These are phyloP conservation scores for Grantiella picta DNA, from an alignment of 2,113 vertebrate genomes.

Conservation along the genomic window DNA sequence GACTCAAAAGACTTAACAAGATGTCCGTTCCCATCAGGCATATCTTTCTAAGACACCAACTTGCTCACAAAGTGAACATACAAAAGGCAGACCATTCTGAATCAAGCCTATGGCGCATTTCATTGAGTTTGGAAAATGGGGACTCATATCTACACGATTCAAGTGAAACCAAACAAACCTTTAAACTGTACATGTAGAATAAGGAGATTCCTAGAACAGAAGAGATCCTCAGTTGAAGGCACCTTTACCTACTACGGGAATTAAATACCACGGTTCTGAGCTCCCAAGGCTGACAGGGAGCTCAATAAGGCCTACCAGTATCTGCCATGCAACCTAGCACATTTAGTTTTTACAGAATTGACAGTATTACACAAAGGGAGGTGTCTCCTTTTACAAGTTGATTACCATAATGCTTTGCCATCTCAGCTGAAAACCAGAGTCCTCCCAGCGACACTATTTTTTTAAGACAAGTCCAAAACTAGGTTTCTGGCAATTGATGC, in stretches of 20 bases:
- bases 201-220: neutral
- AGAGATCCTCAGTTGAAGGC: neutral
- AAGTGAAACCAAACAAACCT: neutral
- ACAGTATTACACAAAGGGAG: neutral
- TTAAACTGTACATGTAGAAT: neutral
- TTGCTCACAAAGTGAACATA: neutral
- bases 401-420: neutral
- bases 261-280: neutral
- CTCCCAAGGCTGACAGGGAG: neutral
- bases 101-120: accelerated
- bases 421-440: neutral
- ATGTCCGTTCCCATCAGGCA: neutral
- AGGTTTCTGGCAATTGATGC: neutral
- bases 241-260: neutral
- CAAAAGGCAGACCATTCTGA: neutral
- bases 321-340: neutral
- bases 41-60: neutral
- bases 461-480: neutral
- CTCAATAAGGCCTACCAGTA: neutral
- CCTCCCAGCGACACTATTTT: neutral
- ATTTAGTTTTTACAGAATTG: neutral
- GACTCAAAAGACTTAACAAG: neutral
- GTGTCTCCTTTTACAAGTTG: neutral
- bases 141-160: neutral
- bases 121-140: neutral